Evolutionary conservation across 2,113 vertebrate species (phyloP), one percentile per base, ranked within the genome.

Genomic region (Setophaga petechia): DNA sequence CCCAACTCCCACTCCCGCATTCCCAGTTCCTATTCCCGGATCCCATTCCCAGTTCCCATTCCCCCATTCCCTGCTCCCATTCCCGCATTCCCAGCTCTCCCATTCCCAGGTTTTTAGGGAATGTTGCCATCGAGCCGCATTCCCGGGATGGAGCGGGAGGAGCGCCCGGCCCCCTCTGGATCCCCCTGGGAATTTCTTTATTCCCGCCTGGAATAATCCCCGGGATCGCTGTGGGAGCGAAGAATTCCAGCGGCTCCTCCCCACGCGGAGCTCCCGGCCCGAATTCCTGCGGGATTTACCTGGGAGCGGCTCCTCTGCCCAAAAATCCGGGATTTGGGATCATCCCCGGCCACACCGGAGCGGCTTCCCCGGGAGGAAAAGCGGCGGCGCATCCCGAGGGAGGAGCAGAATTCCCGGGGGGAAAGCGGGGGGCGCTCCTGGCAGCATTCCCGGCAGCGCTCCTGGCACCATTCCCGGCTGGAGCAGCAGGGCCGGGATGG

Each of bases 251-350:
- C 41, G 16, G 51, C 77, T 31, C 71, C 44, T 33, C 13, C 37
- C 3, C 4, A 4, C 0, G 55, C 44, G 21, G 24, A 5, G 49
- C 55, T 41, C 8, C 65, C 16, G 20, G 6, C 39, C 39, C 58
- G 0, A 11, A 6, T 79, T 39, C 54, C 49, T 67, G 21, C 35
- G n/a, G 4, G 27, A 25, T 85, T 82, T 65, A 62, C 39, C 51
- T 46, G 51, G 9, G 9, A 43, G 43, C 2, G 1, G 11, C 22
- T 90, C 10, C 57, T 68, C n/a, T 28, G 3, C 46, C 66, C 11
- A 12, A 15, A 0, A 0, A 2, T 6, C 9, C 7, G 23, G 54
- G 41, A 35, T 63, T 65, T 4, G 8, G 46, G 89, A 72, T 58
- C 67, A 23, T 22, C 61, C 72, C 43, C 68, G 57, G 55, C 33